Conservation (phyloP, 2,113 vertebrate genomes). For the Collichthys lucidus region DNA sequence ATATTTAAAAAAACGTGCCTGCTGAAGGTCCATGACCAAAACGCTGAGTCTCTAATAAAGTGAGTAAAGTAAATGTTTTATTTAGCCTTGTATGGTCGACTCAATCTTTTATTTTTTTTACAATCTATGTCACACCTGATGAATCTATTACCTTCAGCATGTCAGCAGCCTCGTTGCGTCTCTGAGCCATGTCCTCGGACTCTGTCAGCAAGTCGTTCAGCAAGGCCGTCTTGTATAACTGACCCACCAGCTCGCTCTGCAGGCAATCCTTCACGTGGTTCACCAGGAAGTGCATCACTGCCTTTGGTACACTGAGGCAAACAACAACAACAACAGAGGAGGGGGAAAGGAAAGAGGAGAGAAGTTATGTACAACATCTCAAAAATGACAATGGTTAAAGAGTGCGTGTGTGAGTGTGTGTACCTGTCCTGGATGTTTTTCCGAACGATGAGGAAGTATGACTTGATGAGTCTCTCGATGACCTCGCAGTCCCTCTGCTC, state of each 20-base stretch:
- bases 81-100: not conserved
- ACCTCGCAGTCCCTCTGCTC: conserved; percentile 99
- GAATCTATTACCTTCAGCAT: conserved; percentile 92
- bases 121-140: not conserved
- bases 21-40: not conserved
- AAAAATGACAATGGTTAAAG: not conserved
- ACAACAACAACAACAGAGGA: not conserved
- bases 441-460: conserved; percentile 98
- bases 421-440: conserved; percentile 99
- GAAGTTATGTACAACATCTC: not conserved
- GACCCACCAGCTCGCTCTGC: conserved; percentile 97
- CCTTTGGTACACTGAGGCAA: conserved; percentile 93
- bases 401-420: not conserved
- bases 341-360: not conserved
- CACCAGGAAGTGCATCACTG: conserved; percentile 99
- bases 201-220: conserved; percentile 96
- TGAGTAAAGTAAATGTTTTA: not conserved
- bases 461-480: conserved; percentile 98
- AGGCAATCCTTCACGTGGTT: conserved; percentile 98
- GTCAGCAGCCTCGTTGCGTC: conserved; percentile 95
- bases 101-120: too few species aligned
- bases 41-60: not conserved
- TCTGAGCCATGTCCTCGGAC: conserved; percentile 99
- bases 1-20: not conserved
- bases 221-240: conserved; percentile 93